Evolutionary conservation across 2,888 invertebrate genomes (phyloP).

Genomic region (Drymonia ruficornis): DNA sequence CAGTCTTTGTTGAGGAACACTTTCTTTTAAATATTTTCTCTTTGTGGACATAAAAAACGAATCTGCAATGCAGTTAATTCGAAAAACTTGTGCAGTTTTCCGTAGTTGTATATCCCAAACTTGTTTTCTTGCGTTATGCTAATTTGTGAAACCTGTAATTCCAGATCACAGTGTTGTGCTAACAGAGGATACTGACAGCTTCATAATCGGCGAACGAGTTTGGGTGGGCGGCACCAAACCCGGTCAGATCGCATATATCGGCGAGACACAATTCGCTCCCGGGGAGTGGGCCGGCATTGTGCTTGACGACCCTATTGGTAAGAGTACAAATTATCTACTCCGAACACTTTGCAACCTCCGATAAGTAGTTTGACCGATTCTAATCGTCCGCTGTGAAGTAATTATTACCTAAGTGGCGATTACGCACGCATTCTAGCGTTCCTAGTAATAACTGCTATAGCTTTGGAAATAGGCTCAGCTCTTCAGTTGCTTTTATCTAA

Average conservation of each 20-base stretch:
- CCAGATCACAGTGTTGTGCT: conserved; percentile 93
- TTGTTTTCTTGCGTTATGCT: conserved; percentile 9
- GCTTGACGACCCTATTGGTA: conserved; percentile 97
- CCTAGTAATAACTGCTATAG: neutral
- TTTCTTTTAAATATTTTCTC: conserved; percentile 42
- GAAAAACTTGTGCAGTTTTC: conserved; percentile 9
- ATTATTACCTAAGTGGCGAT: conserved; percentile 7
- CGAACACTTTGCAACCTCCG: neutral
- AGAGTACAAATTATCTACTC: conserved; percentile 36
- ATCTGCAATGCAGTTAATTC: neutral
- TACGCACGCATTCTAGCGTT: conserved; percentile 8
- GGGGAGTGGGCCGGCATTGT: conserved; percentile 99
- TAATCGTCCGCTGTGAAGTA: neutral
- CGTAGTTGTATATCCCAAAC: conserved; percentile 7
- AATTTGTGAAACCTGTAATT: conserved; percentile 44
- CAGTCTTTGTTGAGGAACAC: conserved; percentile 44
- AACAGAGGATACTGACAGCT: conserved; percentile 96
- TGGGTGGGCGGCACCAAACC: conserved; percentile 97
- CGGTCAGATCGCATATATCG: conserved; percentile 96
- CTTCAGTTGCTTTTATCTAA: neutral
- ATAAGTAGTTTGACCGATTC: conserved; percentile 3
- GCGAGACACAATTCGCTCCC: conserved; percentile 98
- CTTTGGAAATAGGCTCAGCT: neutral
- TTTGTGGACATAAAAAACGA: conserved; percentile 9
- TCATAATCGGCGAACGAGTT: conserved; percentile 97